Evolutionary conservation across 2,888 invertebrate genomes (phyloP), one percentile per base, ranked within the genome.

Genomic region (Fragum sueziense): DNA sequence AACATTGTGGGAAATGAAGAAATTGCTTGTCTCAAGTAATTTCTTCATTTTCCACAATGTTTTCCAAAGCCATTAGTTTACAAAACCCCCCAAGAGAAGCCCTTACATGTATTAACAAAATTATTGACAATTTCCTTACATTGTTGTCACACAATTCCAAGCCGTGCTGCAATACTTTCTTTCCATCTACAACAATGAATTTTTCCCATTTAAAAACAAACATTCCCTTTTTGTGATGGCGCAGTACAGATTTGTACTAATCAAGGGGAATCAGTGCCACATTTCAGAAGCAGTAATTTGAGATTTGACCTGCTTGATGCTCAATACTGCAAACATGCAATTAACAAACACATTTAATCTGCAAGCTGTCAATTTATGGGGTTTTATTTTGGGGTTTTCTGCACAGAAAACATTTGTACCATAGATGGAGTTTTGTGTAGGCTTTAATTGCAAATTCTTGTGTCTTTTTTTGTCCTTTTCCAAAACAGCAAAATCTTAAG

Each of bases 261-360:
- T 47, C 47, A 47, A 47, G n/a, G 47, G n/a, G 47, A 47, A 47
- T 47, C n/a, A 47, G 47, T 20, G 47, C 14, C 47, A 14, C 47
- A 47, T 20, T 20, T 20, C 20, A 57, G 27, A 57, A 57, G 57
- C n/a, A 14, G 57, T 57, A 57, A 57, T 57, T 27, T 57, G 25
- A 27, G 27, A 57, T 57, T 57, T 57, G 57, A 57, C 57, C 27
- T 27, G 25, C 25, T 57, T 57, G 57, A 57, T 57, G 57, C 27
- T 57, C 57, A 57, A 27, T 57, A 27, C 57, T 27, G 57, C 27
- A 57, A 57, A 9, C 57, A 57, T 57, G 57, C 57, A 57, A 57
- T 57, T 57, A 57, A 57, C 57, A 57, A 22, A 57, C 57, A 27
- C 57, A 27, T 57, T 57, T 57, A 57, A 57, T 57, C 57, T 27